Base-by-base conservation (phyloP, 2,113 vertebrate species). In the Myocastor coypus region DNA sequence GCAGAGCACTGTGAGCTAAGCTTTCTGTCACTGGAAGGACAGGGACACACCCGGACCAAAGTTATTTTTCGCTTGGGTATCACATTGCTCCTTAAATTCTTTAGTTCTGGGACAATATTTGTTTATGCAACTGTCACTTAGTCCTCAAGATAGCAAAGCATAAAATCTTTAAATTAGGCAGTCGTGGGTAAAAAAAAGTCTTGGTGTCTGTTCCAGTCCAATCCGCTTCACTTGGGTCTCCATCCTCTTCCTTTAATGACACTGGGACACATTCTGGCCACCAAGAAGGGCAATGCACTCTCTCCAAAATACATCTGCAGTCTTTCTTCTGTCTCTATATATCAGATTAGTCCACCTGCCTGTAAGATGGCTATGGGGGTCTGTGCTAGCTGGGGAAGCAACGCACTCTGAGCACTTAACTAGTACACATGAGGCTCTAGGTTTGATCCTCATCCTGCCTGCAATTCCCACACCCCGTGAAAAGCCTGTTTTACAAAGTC, bases 1-100 rank as follows among this genome's bases (percentile, higher is more conserved):
- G 52, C 63, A 40, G 20, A 64, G 40, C 6, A 37, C 13, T 40
- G 26, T 26, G 80, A 82, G 75, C 59, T 61, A 20, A 37, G 9
- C 24, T 3, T 46, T 73, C 40, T 89, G 55, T 89, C 69, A 78
- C 68, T 64, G 83, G 26, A 91, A 26, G 4, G 46, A 55, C 63
- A 86, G 68, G 80, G 68, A 69, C 8, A 28, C 22, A n/a, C 37
- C 59, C 64, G 28, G 57, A 63, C 40, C 30, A n/a, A 4, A 0
- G 80, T 46, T 87, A 78, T 88, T 95, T 91, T 85, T 85, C 59
- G 78, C 77, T 73, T 61, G 13, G 11, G 64, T 78, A 77, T 90
- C 87, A 78, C 13, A 46, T 73, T 84, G n/a, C 80, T 88, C 82
- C 87, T 96, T 95, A 69, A 85, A 87, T 93, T 73, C 63, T 84